These are phyloP conservation scores for Amblyopsis rosae DNA, from an alignment of 2,113 vertebrate species.

Conservation along the genomic window DNA sequence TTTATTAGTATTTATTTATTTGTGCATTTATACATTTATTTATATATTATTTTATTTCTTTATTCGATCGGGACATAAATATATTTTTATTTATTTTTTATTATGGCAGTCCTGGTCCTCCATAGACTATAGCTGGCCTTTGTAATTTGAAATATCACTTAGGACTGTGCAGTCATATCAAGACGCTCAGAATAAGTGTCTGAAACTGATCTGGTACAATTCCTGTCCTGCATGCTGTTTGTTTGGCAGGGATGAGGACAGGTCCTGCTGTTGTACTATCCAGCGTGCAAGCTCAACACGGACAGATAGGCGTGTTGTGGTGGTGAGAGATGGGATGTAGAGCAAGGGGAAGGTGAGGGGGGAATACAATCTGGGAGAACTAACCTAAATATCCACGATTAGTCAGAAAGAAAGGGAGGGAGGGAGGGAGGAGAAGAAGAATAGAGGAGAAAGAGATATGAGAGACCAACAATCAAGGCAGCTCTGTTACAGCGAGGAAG, in stretches of 20 bases:
- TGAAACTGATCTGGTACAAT: slow-evolving; percentile 25
- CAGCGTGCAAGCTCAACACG: slow-evolving; percentile 32
- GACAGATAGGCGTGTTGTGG: slow-evolving; percentile 32
- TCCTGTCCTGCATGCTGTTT: slow-evolving; percentile 32
- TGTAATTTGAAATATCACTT: too few species aligned
- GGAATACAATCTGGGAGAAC: background rate
- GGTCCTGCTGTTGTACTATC: slow-evolving; percentile 34
- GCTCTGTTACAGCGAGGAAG: slow-evolving; percentile 13
- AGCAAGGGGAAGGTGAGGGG: background rate
- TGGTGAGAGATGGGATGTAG: background rate
- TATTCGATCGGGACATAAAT: too few species aligned
- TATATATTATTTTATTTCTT: slow-evolving; percentile 9
- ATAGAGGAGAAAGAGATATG: slow-evolving; percentile 13
- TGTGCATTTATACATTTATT: slow-evolving; percentile 4
- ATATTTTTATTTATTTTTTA: too few species aligned
- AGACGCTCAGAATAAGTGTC: slow-evolving; percentile 25
- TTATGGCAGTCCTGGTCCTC: too few species aligned
- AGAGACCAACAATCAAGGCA: slow-evolving; percentile 5
- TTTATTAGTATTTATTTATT: too few species aligned
- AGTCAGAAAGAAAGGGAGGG: too few species aligned
- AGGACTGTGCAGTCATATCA: background rate
- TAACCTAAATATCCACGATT: too few species aligned
- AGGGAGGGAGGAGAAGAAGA: slow-evolving; percentile 71
- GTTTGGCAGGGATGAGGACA: slow-evolving; percentile 33
- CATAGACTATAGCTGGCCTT: too few species aligned